phyloP scores from a whole-genome alignment of 2,888 invertebrate genomes.

The Odontothrips loti region DNA sequence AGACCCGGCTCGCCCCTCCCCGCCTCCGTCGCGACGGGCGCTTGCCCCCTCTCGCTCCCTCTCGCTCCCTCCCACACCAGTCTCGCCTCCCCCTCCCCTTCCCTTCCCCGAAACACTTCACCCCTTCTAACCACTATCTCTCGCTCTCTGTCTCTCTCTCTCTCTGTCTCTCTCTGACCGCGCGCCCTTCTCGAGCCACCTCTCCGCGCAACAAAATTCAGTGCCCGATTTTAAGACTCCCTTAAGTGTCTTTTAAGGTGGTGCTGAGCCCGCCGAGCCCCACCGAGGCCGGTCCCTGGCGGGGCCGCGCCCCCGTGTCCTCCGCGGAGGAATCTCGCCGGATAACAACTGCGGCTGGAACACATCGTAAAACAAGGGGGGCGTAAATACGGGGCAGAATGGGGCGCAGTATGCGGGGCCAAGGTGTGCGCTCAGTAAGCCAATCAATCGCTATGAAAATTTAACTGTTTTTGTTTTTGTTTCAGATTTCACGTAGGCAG shows the following conservation, averaged over 20 bases:
- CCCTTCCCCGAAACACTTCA: neutral
- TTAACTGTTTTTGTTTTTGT: neutral
- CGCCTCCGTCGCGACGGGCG: neutral
- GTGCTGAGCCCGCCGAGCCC: neutral
- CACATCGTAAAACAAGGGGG: neutral
- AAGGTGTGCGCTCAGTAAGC: neutral
- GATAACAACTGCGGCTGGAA: neutral
- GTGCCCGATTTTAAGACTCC: conserved; percentile 20
- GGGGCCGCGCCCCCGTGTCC: neutral
- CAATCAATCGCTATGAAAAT: neutral
- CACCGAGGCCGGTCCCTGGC: neutral
- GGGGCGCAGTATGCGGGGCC: neutral
- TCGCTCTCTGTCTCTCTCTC: neutral
- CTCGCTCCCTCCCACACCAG: neutral
- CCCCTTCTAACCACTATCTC: neutral
- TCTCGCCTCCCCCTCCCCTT: neutral
- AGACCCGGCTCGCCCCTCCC: neutral
- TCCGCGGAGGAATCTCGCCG: neutral
- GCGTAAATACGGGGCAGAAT: neutral
- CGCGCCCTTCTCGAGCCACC: neutral
- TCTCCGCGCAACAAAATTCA: conserved; percentile 18
- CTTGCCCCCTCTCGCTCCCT: neutral
- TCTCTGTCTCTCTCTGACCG: neutral
- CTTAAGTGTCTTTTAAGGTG: conserved; percentile 25
- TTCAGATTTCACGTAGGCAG: neutral